Base-by-base conservation (phyloP, 2,113 vertebrate genomes). In the Pica pica region DNA sequence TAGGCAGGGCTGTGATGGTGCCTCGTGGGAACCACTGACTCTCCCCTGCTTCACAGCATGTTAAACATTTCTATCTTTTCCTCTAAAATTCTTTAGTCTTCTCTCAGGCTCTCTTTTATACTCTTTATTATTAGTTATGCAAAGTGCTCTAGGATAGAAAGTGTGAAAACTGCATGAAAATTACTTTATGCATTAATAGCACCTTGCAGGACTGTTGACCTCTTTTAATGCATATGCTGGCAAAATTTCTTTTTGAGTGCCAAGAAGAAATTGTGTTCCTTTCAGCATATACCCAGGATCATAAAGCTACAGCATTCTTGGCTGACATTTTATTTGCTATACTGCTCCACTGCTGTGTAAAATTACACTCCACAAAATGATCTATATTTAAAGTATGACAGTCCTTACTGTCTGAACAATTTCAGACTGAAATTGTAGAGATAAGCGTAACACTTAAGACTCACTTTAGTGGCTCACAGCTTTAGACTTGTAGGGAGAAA, bases 381-480 rank as follows among this genome's bases (percentile, higher is more conserved):
- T 83, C 81, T 96, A 24, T 95, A 94, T 96, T 96, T 96, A 95
- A 96, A 47, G n/a, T 67, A n/a, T 70, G 52, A 83, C 64, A 28
- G 56, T 73, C 75, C 63, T 93, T 63, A 59, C 50, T 60, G 57
- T 42, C 87, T 85, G 67, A 88, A 61, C 61, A 69, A 17, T 76
- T 95, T 90, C 79, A 91, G 87, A 53, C 57, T 67, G 82, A 44
- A 88, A 92, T 27, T 46, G 50, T 68, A 81, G 53, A 77, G 50
- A 65, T 52, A 78, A 86, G 30, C 10, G 5, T 19, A 83, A 60
- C 24, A 67, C 46, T 94, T 28, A 53, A 71, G 39, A 23, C 55
- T 56, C 19, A 74, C 37, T 71, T 88, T 59, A 90, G 23, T 64
- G 81, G 10, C 63, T 93, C 67, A 80, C 57, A 60, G 41, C 56